Evolutionary conservation across 2,888 invertebrate genomes (phyloP).

Genomic region (Oxyteleia sp.): DNA sequence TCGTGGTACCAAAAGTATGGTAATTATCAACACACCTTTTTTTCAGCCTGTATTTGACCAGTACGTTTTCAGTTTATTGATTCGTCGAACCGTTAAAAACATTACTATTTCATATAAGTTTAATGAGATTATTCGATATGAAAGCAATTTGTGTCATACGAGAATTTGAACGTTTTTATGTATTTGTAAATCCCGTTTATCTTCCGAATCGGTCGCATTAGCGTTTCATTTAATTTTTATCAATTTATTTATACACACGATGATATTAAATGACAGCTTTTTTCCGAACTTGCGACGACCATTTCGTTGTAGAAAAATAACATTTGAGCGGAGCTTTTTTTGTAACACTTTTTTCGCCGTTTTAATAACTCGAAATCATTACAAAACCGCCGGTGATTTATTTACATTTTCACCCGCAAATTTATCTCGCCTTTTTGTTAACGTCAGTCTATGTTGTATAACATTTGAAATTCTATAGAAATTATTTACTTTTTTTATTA

Average conservation of each 20-base stretch:
- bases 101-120: too few relatives aligned
- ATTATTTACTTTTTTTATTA: not conserved
- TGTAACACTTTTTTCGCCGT: not conserved
- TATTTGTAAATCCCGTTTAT: too few relatives aligned
- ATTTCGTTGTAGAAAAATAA: not conserved
- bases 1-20: too few relatives aligned
- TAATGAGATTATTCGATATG: not conserved
- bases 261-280: too few relatives aligned
- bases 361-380: not conserved
- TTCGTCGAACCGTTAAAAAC: constrained; percentile 12
- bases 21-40: too few relatives aligned
- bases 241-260: too few relatives aligned
- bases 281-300: too few relatives aligned
- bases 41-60: constrained; percentile 23
- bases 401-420: not conserved
- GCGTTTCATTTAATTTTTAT: too few relatives aligned
- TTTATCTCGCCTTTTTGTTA: too few relatives aligned
- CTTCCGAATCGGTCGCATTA: too few relatives aligned
- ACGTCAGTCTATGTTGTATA: not conserved
- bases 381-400: not conserved
- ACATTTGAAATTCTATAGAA: not conserved
- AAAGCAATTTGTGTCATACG: too few relatives aligned
- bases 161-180: too few relatives aligned
- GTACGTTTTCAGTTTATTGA: constrained; percentile 41
- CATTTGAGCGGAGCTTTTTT: not conserved